Evolutionary conservation across 2,888 invertebrate species (phyloP).

Genomic region (Slavum lentiscoides): DNA sequence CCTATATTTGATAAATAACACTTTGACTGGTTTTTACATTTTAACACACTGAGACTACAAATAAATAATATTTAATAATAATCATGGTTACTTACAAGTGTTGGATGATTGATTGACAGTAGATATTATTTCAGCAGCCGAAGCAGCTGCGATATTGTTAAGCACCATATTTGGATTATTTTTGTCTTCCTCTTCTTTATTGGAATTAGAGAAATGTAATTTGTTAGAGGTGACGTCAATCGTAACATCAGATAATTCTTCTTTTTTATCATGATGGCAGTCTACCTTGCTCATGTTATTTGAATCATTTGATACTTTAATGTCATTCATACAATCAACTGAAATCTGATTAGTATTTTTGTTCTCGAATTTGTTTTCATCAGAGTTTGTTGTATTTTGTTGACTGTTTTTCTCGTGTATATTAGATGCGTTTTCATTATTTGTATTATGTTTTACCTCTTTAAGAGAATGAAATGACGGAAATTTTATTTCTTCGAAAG

Average conservation of each 20-base stretch:
- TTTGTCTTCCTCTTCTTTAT: not conserved
- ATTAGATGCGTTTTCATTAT: not conserved
- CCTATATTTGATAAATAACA: no score
- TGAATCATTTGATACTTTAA: not conserved
- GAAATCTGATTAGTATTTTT: not conserved
- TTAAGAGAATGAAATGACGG: constrained; percentile 11
- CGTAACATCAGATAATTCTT: not conserved
- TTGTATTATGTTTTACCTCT: not conserved
- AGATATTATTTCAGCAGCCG: constrained; percentile 39
- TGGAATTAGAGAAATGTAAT: constrained; percentile 1
- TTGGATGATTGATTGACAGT: constrained; percentile 24
- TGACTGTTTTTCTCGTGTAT: not conserved
- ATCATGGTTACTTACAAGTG: constrained; percentile 22
- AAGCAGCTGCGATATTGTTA: constrained; percentile 23
- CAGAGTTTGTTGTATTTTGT: not conserved
- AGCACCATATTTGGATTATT: constrained; percentile 3
- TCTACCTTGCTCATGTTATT: not conserved
- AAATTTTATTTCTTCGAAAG: constrained; percentile 12
- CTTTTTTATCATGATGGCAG: not conserved
- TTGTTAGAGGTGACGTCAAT: not conserved
- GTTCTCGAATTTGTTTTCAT: constrained; percentile 2
- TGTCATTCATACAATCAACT: not conserved
- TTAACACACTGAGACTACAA: not conserved
- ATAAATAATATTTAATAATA: constrained; percentile 1
- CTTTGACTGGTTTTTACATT: no score